A percentile compares a stretch with the other conserved stretches of the same genome.
These are phyloP conservation scores for Periophthalmodon schlosseri DNA, from an alignment of 2,113 vertebrate genomes.

Conservation along the genomic window DNA sequence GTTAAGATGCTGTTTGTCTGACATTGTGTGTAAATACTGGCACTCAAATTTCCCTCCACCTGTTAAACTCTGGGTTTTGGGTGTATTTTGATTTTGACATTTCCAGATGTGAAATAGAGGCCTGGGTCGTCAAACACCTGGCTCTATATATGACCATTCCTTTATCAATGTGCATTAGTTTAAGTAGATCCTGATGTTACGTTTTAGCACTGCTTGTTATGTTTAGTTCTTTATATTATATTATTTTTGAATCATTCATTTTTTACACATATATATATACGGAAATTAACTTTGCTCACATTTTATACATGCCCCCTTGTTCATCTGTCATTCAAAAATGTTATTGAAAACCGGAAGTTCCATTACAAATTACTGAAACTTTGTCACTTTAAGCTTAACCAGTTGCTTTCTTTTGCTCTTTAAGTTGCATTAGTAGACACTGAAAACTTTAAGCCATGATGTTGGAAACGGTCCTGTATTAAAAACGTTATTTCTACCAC, in stretches of 20 bases:
- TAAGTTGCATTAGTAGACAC: constrained; percentile 44
- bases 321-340: constrained; percentile 26
- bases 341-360: constrained; percentile 45
- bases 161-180: constrained; percentile 22
- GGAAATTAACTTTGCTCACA: too few relatives aligned
- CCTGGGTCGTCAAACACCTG: constrained; percentile 6
- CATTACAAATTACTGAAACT: background rate
- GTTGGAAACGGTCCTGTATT: constrained; percentile 57
- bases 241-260: constrained; percentile 26
- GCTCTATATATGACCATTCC: constrained; percentile 32
- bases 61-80: background rate
- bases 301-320: background rate
- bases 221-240: constrained; percentile 1
- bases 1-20: constrained; percentile 4
- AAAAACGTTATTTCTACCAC: constrained; percentile 62
- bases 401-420: constrained; percentile 12
- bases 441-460: constrained; percentile 55
- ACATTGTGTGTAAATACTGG: constrained; percentile 4
- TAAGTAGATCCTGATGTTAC: constrained; percentile 14
- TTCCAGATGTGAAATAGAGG: constrained; percentile 28
- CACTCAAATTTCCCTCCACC: constrained; percentile 1
- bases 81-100: constrained; percentile 25
- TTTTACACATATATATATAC: constrained; percentile 4
- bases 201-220: constrained; percentile 16
- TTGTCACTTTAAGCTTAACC: constrained; percentile 37